Conservation (phyloP, 37 sponge, comb jelly and placozoan species). For the Ianthella basta region DNA sequence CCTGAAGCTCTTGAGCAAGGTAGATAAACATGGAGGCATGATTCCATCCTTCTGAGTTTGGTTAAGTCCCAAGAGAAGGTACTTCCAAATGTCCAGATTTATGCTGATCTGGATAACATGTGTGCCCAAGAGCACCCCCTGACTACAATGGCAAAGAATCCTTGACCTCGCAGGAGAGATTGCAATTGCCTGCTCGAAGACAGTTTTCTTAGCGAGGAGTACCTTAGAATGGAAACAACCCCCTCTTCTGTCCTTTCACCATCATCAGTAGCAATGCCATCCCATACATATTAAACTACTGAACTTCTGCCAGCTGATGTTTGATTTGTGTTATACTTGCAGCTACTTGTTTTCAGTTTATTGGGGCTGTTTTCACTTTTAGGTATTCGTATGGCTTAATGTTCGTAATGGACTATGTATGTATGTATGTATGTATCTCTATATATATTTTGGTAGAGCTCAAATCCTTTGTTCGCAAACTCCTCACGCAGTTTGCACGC, state of each 20-base stretch:
- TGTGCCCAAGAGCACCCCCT: constrained; percentile 3
- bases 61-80: neutral
- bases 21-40: constrained; percentile 48
- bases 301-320: no score
- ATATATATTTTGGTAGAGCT: no score
- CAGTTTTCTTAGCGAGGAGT: constrained; percentile 10
- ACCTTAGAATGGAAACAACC: neutral
- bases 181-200: neutral
- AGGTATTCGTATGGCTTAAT: no score
- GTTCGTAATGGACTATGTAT: no score
- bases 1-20: constrained; percentile 21
- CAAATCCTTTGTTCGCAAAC: no score
- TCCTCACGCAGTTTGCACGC: no score
- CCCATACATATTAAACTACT: neutral
- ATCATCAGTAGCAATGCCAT: neutral
- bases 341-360: no score
- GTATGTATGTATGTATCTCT: no score
- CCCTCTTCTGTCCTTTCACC: constrained; percentile 15
- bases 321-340: no score
- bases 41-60: constrained; percentile 16
- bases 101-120: constrained; percentile 3
- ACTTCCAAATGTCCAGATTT: constrained; percentile 1
- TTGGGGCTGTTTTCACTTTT: no score
- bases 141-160: neutral
- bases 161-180: neutral